Conservation (phyloP, 2,113 vertebrate species). For the Salvator merianae region DNA sequence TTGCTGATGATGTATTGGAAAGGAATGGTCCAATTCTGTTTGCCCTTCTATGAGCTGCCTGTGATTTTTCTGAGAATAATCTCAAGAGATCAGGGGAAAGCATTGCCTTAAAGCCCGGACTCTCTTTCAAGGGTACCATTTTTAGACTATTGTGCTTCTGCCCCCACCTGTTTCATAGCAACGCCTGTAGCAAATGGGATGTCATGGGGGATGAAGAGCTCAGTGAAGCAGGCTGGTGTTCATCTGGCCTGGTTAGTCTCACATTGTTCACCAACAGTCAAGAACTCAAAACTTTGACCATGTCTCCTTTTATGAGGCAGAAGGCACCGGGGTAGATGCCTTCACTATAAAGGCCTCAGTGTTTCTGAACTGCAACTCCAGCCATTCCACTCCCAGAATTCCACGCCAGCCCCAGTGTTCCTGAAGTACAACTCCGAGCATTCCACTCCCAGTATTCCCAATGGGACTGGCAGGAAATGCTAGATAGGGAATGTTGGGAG, state of each 20-base stretch:
- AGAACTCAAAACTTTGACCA: neutral
- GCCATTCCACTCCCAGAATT: too few relatives aligned
- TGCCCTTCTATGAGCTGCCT: neutral
- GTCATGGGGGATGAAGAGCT: slow-evolving; percentile 20
- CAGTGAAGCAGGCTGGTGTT: slow-evolving; percentile 24
- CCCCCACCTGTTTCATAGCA: slow-evolving; percentile 19
- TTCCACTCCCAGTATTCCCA: too few relatives aligned
- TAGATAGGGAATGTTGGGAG: too few relatives aligned
- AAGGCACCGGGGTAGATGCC: too few relatives aligned
- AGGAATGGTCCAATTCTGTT: neutral
- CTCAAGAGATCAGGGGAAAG: neutral
- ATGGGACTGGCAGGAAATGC: too few relatives aligned
- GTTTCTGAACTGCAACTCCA: too few relatives aligned
- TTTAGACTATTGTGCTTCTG: neutral
- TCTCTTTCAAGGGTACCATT: neutral
- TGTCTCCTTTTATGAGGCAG: too few relatives aligned
- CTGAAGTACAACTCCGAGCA: too few relatives aligned
- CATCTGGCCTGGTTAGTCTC: slow-evolving; percentile 43
- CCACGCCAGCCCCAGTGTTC: too few relatives aligned
- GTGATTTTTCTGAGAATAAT: neutral
- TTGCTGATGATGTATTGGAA: neutral
- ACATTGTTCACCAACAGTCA: slow-evolving; percentile 32
- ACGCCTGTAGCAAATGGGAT: slow-evolving; percentile 22
- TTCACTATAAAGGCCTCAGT: too few relatives aligned
- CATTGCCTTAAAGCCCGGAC: neutral